Conservation (phyloP, 2,797 vertebrate species). For the Microchirus variegatus region DNA sequence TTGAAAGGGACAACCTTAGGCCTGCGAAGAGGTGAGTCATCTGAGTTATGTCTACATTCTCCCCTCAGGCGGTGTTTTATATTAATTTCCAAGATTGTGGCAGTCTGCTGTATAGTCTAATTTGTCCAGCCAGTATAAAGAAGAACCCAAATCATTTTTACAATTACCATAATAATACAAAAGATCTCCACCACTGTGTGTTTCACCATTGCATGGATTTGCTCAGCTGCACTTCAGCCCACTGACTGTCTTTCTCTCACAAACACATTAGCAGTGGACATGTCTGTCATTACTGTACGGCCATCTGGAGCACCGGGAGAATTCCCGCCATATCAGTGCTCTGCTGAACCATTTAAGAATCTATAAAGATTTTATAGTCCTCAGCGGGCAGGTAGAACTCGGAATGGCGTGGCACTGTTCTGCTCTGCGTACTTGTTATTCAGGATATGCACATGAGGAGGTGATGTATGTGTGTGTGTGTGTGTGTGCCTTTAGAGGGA, state of each 20-base stretch:
- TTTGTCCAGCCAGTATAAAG: background rate
- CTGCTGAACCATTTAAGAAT: background rate
- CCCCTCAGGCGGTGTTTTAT: slow-evolving; percentile 26
- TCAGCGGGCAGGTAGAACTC: background rate
- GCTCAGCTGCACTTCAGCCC: background rate
- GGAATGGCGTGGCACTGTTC: background rate
- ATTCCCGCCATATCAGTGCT: background rate
- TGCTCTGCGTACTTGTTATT: background rate
- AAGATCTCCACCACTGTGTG: background rate
- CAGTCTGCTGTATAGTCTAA: background rate
- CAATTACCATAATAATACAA: background rate
- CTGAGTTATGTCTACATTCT: slow-evolving; percentile 51
- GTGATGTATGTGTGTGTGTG: background rate
- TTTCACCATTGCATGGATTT: background rate
- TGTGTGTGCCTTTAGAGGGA: background rate
- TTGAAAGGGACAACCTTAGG: slow-evolving; percentile 59
- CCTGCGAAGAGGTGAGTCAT: slow-evolving; percentile 55
- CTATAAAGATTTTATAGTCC: background rate
- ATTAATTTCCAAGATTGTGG: background rate
- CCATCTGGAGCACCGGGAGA: background rate
- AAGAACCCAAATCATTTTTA: background rate
- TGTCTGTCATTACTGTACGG: background rate
- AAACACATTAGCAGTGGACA: background rate
- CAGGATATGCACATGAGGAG: background rate
- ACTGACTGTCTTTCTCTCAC: background rate